phyloP scores from a whole-genome alignment of 2,797 vertebrate species.

The Carapus acus region DNA sequence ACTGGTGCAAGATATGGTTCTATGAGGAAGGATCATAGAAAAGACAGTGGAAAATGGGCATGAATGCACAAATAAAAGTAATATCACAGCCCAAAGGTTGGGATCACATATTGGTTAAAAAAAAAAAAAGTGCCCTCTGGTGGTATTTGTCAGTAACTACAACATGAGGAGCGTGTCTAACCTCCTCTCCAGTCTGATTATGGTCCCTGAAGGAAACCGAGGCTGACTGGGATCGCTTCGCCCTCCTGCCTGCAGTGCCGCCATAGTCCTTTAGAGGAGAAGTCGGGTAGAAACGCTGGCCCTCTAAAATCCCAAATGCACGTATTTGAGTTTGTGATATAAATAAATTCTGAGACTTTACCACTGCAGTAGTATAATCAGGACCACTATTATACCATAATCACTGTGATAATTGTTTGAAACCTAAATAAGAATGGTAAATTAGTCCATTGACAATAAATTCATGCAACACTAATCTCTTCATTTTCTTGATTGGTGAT shows the following conservation, averaged over 20 bases:
- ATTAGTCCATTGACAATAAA: too few relatives aligned
- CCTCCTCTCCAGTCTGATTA: slow-evolving; percentile 64
- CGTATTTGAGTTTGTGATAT: background rate
- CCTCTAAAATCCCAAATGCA: slow-evolving; percentile 66
- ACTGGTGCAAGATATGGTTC: slow-evolving; percentile 85
- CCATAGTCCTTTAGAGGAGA: slow-evolving; percentile 80
- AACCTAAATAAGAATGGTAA: too few relatives aligned
- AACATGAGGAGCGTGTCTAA: slow-evolving; percentile 49
- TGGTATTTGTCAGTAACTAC: slow-evolving; percentile 24
- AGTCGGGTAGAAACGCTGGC: slow-evolving; percentile 73
- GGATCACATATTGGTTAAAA: too few relatives aligned
- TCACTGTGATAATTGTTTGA: too few relatives aligned
- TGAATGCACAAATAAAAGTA: background rate
- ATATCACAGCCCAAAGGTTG: too few relatives aligned
- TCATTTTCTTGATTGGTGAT: too few relatives aligned
- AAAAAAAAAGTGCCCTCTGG: slow-evolving; percentile 37
- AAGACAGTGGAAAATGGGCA: background rate
- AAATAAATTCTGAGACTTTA: too few relatives aligned
- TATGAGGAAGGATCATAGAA: slow-evolving; percentile 46
- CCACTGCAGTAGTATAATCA: too few relatives aligned
- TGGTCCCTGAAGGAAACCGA: slow-evolving; percentile 78
- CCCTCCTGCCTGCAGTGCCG: slow-evolving; percentile 58
- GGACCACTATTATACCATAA: too few relatives aligned
- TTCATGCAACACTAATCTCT: too few relatives aligned
- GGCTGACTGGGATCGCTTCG: slow-evolving; percentile 75